Evolutionary conservation across 2,797 vertebrate species (phyloP).

Genomic region (Silurus aristotelis): DNA sequence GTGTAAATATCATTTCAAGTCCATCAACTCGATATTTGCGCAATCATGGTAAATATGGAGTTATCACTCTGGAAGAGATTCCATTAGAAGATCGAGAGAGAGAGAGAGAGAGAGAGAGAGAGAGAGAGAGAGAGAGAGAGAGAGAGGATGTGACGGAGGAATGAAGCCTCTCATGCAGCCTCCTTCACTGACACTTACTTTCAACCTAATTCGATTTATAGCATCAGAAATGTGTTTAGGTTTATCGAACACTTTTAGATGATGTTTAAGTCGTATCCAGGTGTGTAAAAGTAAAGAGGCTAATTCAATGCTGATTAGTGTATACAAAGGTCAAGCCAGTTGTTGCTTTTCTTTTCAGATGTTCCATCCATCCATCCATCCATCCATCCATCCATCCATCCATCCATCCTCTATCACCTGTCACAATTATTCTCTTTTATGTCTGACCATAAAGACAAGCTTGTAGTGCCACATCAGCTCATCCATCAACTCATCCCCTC

Average conservation of each 20-base stretch:
- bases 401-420: no score
- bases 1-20: neutral
- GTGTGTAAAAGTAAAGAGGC: neutral
- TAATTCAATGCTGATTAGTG: slow-evolving; percentile 21
- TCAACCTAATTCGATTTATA: neutral
- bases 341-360: neutral
- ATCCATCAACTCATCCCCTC: no score
- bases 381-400: no score
- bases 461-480: no score
- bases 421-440: no score
- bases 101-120: neutral
- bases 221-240: neutral
- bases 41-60: neutral
- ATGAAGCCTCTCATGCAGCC: neutral
- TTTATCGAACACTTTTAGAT: neutral
- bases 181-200: neutral
- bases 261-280: neutral
- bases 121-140: neutral
- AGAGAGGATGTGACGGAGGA: neutral
- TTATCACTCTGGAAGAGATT: slow-evolving; percentile 15
- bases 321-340: neutral
- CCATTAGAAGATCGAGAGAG: slow-evolving; percentile 25
- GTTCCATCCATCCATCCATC: no score
- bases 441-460: no score
- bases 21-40: neutral